These are phyloP conservation scores for Myrmecobius fasciatus DNA, from an alignment of 2,113 vertebrate genomes.

Conservation along the genomic window DNA sequence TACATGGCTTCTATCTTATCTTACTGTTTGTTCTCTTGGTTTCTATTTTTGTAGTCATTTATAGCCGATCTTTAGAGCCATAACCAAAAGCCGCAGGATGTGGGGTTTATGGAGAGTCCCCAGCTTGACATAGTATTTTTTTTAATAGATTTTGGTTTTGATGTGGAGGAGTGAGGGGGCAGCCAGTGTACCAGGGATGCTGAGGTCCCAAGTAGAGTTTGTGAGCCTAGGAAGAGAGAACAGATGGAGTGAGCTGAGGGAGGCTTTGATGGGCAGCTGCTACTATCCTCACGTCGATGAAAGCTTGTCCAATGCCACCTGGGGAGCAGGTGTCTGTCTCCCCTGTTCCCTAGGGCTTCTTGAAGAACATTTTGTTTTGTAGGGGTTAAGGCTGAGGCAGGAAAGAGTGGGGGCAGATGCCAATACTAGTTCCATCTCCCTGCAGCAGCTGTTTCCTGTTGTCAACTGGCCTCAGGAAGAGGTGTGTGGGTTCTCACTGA, in stretches of 20 bases:
- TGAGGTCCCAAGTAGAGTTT: background rate
- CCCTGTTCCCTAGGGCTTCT: conserved; percentile 65
- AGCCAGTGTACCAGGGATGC: background rate
- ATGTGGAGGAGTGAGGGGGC: background rate
- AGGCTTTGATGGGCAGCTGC: background rate
- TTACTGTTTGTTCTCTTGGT: background rate
- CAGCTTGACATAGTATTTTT: background rate
- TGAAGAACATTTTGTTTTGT: conserved; percentile 71
- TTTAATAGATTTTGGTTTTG: background rate
- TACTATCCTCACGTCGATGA: background rate
- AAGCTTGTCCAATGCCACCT: conserved; percentile 57
- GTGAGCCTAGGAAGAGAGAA: background rate
- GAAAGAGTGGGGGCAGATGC: conserved; percentile 63
- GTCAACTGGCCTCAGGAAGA: conserved; percentile 49
- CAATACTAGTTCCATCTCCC: conserved; percentile 45
- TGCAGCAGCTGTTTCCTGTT: conserved; percentile 75
- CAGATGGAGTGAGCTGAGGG: background rate
- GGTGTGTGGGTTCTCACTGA: conserved; percentile 25
- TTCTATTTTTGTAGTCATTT: background rate
- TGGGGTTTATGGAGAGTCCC: conserved; percentile 7
- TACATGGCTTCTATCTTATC: background rate
- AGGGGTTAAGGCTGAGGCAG: conserved; percentile 14
- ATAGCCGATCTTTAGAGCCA: background rate
- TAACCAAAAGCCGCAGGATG: background rate
- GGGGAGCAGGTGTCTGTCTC: conserved; percentile 64